Conservation (phyloP, 2,113 vertebrate species). For the Calyptomena viridis region DNA sequence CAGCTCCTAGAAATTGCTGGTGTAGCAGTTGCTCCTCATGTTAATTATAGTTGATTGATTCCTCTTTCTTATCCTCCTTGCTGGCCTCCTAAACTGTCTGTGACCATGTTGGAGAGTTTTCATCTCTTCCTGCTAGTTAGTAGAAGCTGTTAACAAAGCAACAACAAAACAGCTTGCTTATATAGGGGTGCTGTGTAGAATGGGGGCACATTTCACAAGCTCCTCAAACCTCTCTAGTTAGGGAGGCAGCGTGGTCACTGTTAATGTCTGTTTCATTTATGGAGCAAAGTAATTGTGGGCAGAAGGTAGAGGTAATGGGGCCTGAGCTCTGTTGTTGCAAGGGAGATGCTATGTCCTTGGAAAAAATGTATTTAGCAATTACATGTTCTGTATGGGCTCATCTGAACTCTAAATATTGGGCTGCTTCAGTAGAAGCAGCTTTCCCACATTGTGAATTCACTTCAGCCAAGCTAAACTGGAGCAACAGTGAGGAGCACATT, state of each 20-base stretch:
- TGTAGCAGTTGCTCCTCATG: not conserved
- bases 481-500: not conserved
- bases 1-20: not conserved
- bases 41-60: not conserved
- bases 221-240: not conserved
- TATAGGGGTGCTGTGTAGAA: fast-evolving
- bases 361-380: not conserved
- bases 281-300: not conserved
- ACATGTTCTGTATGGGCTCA: not conserved
- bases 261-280: not conserved
- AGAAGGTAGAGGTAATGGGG: not conserved
- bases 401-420: not conserved
- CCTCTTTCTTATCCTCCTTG: not conserved
- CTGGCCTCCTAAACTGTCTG: not conserved
- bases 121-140: not conserved
- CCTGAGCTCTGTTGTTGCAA: not conserved
- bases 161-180: not conserved
- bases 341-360: not conserved
- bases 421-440: not conserved
- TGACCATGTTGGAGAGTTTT: not conserved
- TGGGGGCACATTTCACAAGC: not conserved
- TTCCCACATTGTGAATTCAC: not conserved
- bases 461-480: not conserved
- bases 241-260: fast-evolving
- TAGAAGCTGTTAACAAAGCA: not conserved